These are phyloP conservation scores for Synergus gifuensis DNA, from an alignment of 2,888 invertebrate genomes.

Conservation along the genomic window DNA sequence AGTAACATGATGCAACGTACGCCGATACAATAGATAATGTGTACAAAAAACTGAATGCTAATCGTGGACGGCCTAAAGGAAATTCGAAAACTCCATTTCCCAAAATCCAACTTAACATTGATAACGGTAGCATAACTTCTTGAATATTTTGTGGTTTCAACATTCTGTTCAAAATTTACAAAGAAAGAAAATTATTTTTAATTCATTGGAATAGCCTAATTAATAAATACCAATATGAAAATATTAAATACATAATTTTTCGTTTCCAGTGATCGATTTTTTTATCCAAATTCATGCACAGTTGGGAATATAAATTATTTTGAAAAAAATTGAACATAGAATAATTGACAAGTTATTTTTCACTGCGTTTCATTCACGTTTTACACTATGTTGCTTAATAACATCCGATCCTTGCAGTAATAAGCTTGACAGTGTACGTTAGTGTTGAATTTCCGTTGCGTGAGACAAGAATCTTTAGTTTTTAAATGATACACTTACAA, in stretches of 20 bases:
- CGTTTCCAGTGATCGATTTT: not conserved
- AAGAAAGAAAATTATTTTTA: not conserved
- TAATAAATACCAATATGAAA: not conserved
- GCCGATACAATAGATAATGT: slow-evolving; percentile 37
- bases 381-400: not conserved
- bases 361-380: not conserved
- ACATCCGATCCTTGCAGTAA: not conserved
- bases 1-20: not conserved
- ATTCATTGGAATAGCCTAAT: not conserved
- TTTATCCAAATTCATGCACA: not conserved
- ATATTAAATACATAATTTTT: not conserved
- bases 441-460: not conserved
- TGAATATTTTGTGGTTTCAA: slow-evolving; percentile 43
- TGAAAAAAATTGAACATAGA: not conserved
- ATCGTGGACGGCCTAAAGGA: slow-evolving; percentile 41
- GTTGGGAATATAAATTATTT: not conserved
- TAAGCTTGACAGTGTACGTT: not conserved
- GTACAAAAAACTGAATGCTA: slow-evolving; percentile 39
- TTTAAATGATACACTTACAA: not conserved
- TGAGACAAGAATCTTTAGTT: not conserved
- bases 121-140: slow-evolving; percentile 47
- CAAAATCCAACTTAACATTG: slow-evolving; percentile 42
- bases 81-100: slow-evolving; percentile 51
- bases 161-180: slow-evolving; percentile 6
- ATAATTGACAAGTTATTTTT: not conserved